Evolutionary conservation across 1,140 invertebrate species (phyloP).

Genomic region (Drosophila neocordata): DNA sequence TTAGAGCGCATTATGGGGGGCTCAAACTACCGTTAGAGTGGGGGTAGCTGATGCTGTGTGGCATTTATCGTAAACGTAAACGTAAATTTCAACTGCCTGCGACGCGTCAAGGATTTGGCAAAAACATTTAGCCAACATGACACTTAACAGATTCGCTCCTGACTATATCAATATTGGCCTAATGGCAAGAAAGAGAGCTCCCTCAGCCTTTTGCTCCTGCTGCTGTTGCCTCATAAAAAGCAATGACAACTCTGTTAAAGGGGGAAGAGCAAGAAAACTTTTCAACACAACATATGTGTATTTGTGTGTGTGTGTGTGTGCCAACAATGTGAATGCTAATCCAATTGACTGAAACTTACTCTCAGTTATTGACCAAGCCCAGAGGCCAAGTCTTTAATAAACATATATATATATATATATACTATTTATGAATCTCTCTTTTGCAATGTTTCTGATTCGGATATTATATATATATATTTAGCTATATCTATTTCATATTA

Average conservation of each 20-base stretch:
- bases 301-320: background rate
- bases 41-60: conserved; percentile 33
- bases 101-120: conserved; percentile 75
- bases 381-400: conserved; percentile 60
- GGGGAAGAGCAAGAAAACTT: background rate
- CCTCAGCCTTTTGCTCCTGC: background rate
- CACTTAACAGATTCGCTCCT: conserved; percentile 54
- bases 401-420: conserved; percentile 78
- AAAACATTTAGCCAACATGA: conserved; percentile 72
- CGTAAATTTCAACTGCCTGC: conserved; percentile 66
- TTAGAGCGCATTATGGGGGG: conserved; percentile 57
- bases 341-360: conserved; percentile 47
- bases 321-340: conserved; percentile 51
- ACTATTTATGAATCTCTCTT: conserved; percentile 76
- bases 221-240: conserved; percentile 61
- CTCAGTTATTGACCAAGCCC: conserved; percentile 2
- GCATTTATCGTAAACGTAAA: conserved; percentile 75
- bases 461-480: background rate
- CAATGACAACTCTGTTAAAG: conserved; percentile 62
- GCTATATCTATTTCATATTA: conserved; percentile 2
- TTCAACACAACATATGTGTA: background rate
- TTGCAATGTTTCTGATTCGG: background rate
- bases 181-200: conserved; percentile 52
- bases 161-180: conserved; percentile 66
- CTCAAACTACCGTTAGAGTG: conserved; percentile 53